Evolutionary conservation across 2,797 vertebrate genomes (phyloP).

Genomic region (Eremophila alpestris): DNA sequence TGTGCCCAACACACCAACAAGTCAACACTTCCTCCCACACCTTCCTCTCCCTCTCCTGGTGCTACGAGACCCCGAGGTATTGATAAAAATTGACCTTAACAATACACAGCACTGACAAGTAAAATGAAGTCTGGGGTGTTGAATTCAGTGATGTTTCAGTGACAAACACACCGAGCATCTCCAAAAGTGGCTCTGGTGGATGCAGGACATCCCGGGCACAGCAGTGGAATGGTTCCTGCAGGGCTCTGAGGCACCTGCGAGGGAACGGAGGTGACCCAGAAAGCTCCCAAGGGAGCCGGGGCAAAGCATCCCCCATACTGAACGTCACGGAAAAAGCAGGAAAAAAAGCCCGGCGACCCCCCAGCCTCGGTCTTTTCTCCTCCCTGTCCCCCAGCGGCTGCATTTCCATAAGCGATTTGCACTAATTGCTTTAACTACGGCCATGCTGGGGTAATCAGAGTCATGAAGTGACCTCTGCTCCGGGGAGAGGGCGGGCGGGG

Average conservation of each 20-base stretch:
- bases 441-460: not conserved
- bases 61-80: not conserved
- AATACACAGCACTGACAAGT: rapidly evolving
- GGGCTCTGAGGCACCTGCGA: not conserved
- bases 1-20: rapidly evolving
- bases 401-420: constrained; percentile 3
- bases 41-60: not conserved
- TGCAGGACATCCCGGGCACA: not conserved
- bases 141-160: not conserved
- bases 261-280: not conserved
- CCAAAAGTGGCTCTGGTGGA: not conserved
- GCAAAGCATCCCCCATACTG: not conserved
- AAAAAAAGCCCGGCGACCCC: not conserved
- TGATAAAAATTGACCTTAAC: not conserved
- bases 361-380: not conserved
- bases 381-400: not conserved
- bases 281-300: not conserved
- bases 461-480: constrained; percentile 7
- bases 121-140: not conserved
- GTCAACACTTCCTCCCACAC: rapidly evolving
- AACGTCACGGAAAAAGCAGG: not conserved
- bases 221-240: not conserved
- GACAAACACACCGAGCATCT: not conserved
- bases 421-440: not conserved
- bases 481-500: not conserved